A percentile compares a stretch with the other conserved stretches of the same genome.
Evolutionary conservation across 2,113 vertebrate genomes (phyloP).

Genomic region (Neotragus pygmaeus): DNA sequence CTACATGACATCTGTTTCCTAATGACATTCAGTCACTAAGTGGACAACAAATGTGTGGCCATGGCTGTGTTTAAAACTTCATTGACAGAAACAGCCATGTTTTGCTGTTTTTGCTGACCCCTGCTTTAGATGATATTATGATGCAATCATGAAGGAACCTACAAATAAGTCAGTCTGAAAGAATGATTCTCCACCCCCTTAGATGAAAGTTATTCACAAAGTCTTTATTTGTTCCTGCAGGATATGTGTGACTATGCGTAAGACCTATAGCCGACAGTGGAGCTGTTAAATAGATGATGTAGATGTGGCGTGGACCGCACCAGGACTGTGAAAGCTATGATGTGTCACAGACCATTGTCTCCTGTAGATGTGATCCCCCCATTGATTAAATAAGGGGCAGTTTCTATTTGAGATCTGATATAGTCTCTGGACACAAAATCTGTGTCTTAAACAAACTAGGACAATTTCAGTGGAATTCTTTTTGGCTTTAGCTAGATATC

Average conservation of each 20-base stretch:
- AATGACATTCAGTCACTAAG: background rate
- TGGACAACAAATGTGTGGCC: background rate
- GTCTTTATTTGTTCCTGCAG: background rate
- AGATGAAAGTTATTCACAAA: background rate
- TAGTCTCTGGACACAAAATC: constrained; percentile 20
- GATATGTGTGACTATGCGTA: background rate
- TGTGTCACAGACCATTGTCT: background rate
- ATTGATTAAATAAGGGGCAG: background rate
- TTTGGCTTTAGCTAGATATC: constrained; percentile 26
- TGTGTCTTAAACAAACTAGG: constrained; percentile 14
- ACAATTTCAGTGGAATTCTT: background rate
- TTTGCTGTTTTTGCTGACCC: background rate
- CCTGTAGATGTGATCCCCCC: background rate
- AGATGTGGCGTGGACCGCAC: background rate
- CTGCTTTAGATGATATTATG: background rate
- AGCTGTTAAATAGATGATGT: background rate
- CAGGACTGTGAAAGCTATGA: background rate
- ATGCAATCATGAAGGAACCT: background rate
- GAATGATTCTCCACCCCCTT: background rate
- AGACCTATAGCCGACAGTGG: background rate
- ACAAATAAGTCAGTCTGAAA: background rate
- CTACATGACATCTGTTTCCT: background rate
- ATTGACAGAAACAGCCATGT: background rate
- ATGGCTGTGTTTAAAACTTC: background rate
- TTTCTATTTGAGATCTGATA: background rate